Evolutionary conservation across 2,797 vertebrate species (phyloP).

Genomic region (Urosaurus nigricauda): DNA sequence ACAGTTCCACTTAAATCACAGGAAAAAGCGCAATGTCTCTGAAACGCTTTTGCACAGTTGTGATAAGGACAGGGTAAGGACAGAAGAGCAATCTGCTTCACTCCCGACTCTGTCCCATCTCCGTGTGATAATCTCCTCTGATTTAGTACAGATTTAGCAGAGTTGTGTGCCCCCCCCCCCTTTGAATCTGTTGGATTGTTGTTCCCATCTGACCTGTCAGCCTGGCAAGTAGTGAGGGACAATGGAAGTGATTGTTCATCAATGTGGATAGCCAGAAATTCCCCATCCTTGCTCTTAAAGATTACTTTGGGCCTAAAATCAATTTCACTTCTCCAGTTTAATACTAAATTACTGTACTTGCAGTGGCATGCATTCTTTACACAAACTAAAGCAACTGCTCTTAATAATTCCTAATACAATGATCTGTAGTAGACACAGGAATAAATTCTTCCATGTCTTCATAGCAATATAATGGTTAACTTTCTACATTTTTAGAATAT

Average conservation of each 20-base stretch:
- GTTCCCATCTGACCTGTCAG: background rate
- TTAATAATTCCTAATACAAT: background rate
- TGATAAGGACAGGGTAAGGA: too few relatives aligned
- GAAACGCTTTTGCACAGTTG: too few relatives aligned
- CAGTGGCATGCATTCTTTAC: background rate
- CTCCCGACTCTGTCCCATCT: too few relatives aligned
- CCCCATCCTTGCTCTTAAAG: background rate
- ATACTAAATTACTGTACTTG: background rate
- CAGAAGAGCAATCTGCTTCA: too few relatives aligned
- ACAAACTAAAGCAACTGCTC: background rate
- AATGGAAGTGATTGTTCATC: background rate
- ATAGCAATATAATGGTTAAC: background rate
- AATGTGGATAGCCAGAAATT: background rate
- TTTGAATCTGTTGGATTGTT: background rate
- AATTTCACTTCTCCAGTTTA: background rate
- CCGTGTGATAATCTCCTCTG: too few relatives aligned
- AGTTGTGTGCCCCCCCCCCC: background rate
- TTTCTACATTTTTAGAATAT: background rate
- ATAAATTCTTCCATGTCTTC: background rate
- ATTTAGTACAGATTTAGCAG: too few relatives aligned
- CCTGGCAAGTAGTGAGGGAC: background rate
- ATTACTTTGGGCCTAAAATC: background rate
- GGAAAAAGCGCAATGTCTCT: too few relatives aligned
- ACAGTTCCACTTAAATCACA: too few relatives aligned
- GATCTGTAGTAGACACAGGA: background rate